phyloP scores from a whole-genome alignment of 1,140 invertebrate genomes.

The Neodiprion lecontei region DNA sequence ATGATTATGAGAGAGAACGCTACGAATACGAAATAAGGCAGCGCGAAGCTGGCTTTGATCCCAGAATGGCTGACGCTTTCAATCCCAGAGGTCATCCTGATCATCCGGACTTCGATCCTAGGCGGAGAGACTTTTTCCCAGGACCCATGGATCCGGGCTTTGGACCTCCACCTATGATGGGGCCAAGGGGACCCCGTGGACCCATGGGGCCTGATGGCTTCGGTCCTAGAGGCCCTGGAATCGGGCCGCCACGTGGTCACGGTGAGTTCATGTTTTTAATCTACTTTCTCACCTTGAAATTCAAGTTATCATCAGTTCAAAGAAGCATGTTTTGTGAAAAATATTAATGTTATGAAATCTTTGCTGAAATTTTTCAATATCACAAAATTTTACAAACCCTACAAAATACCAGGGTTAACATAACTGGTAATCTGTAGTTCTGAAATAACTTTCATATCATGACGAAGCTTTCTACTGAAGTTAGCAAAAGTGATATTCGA shows the following conservation, averaged over 20 bases:
- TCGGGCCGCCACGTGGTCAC: slow-evolving; percentile 49
- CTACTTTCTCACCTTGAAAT: background rate
- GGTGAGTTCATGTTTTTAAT: slow-evolving; percentile 42
- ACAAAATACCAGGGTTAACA: too few species aligned
- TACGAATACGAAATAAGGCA: slow-evolving; percentile 57
- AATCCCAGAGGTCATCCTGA: slow-evolving; percentile 48
- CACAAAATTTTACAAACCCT: too few species aligned
- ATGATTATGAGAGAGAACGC: slow-evolving; percentile 53
- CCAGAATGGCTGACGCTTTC: slow-evolving; percentile 46
- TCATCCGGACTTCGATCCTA: slow-evolving; percentile 52
- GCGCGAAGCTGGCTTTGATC: slow-evolving; percentile 42
- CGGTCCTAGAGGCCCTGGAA: slow-evolving; percentile 50
- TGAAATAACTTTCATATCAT: too few species aligned
- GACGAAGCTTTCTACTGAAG: too few species aligned
- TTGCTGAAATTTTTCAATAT: too few species aligned
- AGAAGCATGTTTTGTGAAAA: too few species aligned
- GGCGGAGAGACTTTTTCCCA: slow-evolving; percentile 54
- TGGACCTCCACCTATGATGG: slow-evolving; percentile 55
- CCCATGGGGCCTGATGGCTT: slow-evolving; percentile 58
- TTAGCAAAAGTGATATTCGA: too few species aligned
- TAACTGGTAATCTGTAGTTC: too few species aligned
- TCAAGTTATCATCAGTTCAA: too few species aligned
- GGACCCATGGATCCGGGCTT: slow-evolving; percentile 52
- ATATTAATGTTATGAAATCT: too few species aligned
- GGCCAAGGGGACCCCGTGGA: slow-evolving; percentile 54